Evolutionary conservation across 23 tunicate species (phyloP).

Genomic region (Trididemnum nubilum): DNA sequence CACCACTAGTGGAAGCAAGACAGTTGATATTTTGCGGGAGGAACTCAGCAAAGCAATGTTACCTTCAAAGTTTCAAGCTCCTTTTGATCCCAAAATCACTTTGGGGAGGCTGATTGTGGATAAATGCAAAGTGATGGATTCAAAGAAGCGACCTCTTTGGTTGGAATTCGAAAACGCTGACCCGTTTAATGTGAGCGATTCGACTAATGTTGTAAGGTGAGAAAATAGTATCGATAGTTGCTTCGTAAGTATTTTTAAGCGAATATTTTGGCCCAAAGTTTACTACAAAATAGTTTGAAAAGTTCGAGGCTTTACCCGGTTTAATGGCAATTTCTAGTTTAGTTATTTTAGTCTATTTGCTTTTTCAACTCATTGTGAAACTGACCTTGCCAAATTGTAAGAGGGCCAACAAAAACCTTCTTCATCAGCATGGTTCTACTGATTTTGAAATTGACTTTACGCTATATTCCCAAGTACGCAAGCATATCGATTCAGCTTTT

Average conservation of each 20-base stretch:
- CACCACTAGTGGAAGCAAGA: conserved; percentile 41
- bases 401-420: too few relatives aligned
- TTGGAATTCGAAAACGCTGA: conserved; percentile 87
- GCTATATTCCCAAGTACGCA: too few relatives aligned
- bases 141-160: conserved; percentile 88
- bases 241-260: not conserved
- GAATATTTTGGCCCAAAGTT: too few relatives aligned
- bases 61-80: conserved; percentile 79
- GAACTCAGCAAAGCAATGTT: conserved; percentile 37
- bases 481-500: too few relatives aligned
- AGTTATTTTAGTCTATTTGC: too few relatives aligned
- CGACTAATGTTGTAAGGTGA: conserved; percentile 42
- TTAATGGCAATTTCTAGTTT: too few relatives aligned
- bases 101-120: conserved; percentile 63
- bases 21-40: conserved; percentile 43
- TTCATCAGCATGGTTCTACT: too few relatives aligned
- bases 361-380: too few relatives aligned
- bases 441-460: too few relatives aligned
- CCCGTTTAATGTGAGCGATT: conserved; percentile 40
- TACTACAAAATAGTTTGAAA: too few relatives aligned
- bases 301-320: too few relatives aligned
- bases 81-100: conserved; percentile 78
- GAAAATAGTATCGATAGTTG: not conserved
- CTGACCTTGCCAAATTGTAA: too few relatives aligned
- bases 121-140: conserved; percentile 84